Conservation (phyloP, 1,140 invertebrate species). For the Ruditapes philippinarum region DNA sequence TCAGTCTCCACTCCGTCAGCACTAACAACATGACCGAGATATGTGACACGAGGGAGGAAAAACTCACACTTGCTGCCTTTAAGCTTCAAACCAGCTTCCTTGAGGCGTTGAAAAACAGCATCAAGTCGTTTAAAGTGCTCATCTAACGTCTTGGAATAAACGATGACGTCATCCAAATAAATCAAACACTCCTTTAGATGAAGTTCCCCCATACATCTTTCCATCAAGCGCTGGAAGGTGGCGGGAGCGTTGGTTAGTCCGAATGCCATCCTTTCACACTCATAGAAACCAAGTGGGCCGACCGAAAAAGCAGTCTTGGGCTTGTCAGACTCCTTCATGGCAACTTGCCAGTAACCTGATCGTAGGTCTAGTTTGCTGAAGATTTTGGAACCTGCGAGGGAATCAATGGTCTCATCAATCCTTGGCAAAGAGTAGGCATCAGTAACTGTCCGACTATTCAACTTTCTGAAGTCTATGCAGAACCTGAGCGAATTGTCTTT, state of each 20-base stretch:
- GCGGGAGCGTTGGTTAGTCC: not conserved
- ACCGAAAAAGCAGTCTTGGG: slow-evolving; percentile 82
- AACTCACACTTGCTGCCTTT: too few relatives aligned
- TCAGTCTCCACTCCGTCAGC: slow-evolving; percentile 78
- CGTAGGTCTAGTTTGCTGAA: slow-evolving; percentile 87
- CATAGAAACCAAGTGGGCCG: slow-evolving; percentile 46
- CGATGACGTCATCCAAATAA: too few relatives aligned
- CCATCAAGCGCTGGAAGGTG: slow-evolving; percentile 44
- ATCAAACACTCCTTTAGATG: too few relatives aligned
- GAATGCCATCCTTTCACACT: slow-evolving; percentile 38
- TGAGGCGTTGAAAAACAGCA: slow-evolving; percentile 76
- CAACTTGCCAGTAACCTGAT: slow-evolving; percentile 82
- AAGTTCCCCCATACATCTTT: slow-evolving; percentile 19
- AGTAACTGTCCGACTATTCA: slow-evolving; percentile 84
- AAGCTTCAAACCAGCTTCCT: slow-evolving; percentile 72
- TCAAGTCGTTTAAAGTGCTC: slow-evolving; percentile 63
- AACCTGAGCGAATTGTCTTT: not conserved
- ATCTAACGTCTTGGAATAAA: too few relatives aligned
- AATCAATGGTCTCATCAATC: slow-evolving; percentile 86
- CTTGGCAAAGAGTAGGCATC: slow-evolving; percentile 88
- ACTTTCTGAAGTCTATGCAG: slow-evolving; percentile 68
- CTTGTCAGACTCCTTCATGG: slow-evolving; percentile 78
- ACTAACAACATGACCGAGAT: slow-evolving; percentile 72
- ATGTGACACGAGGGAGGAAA: slow-evolving; percentile 31
- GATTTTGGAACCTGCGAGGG: slow-evolving; percentile 81